Percentiles rank a stretch among this genome's conserved stretches.
phyloP scores from a whole-genome alignment of 2,797 vertebrate species.

The Hydrophis major region DNA sequence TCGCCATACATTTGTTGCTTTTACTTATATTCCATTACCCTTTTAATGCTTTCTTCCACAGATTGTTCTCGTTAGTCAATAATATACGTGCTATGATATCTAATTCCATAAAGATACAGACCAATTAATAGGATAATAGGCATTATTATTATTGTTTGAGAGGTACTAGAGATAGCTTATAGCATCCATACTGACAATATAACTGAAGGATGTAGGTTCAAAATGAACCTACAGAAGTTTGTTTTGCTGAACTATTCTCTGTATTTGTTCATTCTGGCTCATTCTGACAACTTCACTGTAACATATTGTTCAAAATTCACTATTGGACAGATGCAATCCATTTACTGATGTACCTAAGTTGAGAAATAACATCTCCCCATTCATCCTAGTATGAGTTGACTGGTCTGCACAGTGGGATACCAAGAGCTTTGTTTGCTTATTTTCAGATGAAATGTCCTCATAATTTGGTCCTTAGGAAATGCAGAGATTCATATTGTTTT shows the following conservation, averaged over 20 bases:
- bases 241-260: not conserved
- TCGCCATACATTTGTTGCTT: not conserved
- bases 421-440: not conserved
- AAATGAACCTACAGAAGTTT: not conserved
- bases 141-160: not conserved
- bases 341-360: not conserved
- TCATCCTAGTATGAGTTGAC: not conserved
- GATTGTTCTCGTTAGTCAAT: not conserved
- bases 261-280: not conserved
- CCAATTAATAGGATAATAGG: not conserved
- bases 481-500: not conserved
- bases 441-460: not conserved
- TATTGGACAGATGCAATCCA: not conserved
- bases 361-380: not conserved
- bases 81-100: not conserved
- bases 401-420: not conserved
- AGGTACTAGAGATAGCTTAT: not conserved
- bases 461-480: not conserved
- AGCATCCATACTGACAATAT: not conserved
- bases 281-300: not conserved
- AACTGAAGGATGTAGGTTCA: not conserved
- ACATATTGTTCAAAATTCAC: not conserved
- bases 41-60: not conserved
- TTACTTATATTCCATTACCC: not conserved
- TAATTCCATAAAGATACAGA: not conserved